A percentile compares a stretch with the other conserved stretches of the same genome.
These are phyloP conservation scores for Gymnocephalus cernua DNA, from an alignment of 2,113 vertebrate species.

Conservation along the genomic window DNA sequence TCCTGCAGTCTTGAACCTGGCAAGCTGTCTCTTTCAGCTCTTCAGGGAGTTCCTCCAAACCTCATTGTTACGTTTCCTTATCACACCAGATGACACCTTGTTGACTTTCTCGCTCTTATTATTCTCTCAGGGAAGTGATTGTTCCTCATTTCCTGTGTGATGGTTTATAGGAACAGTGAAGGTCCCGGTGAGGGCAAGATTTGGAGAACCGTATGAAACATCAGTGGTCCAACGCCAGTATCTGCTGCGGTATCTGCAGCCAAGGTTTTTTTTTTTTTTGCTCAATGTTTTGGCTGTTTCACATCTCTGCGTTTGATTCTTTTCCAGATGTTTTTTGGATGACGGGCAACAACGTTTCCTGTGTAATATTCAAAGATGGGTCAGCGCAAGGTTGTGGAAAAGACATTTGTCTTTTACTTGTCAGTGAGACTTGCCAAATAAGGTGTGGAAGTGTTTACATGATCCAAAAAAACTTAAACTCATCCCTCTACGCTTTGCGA, in stretches of 20 bases:
- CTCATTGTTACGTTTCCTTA: conserved; percentile 77
- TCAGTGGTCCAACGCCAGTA: neutral
- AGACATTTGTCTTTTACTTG: conserved; percentile 27
- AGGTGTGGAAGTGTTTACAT: conserved; percentile 31
- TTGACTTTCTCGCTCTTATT: conserved; percentile 73
- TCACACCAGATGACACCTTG: conserved; percentile 76
- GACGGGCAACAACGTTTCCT: conserved; percentile 41
- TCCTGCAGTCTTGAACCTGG: conserved; percentile 36
- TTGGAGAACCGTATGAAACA: conserved; percentile 41
- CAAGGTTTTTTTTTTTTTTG: conserved; percentile 66
- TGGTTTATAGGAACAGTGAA: conserved; percentile 64
- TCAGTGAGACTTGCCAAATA: conserved; percentile 32
- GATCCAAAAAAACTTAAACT: conserved; percentile 21
- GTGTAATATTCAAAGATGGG: conserved; percentile 21
- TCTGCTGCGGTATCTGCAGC: conserved; percentile 25
- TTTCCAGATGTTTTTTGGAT: conserved; percentile 49
- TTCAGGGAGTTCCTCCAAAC: conserved; percentile 70
- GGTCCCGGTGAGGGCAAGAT: conserved; percentile 60
- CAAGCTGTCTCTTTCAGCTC: conserved; percentile 54
- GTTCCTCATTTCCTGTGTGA: conserved; percentile 67
- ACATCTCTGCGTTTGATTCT: conserved; percentile 47
- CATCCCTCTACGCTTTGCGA: neutral
- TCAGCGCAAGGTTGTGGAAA: conserved; percentile 39
- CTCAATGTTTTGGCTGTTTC: conserved; percentile 56
- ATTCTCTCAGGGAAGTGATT: conserved; percentile 73